phyloP scores from a whole-genome alignment of 2,113 vertebrate genomes.

The Cromileptes altivelis region DNA sequence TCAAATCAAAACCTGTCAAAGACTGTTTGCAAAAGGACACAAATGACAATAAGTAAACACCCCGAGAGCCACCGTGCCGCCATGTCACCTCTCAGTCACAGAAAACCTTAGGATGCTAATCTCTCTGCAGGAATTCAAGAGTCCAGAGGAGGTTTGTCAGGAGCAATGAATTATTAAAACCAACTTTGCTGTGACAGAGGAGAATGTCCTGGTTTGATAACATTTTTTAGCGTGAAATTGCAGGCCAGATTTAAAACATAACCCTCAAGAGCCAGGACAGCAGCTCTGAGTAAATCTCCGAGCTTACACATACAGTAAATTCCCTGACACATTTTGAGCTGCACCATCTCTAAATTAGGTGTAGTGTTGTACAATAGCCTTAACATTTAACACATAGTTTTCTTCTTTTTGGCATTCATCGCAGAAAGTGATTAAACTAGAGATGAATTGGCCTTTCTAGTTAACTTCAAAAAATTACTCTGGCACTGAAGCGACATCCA shows the following conservation, averaged over 20 bases:
- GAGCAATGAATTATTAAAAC: constrained; percentile 73
- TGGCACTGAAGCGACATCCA: constrained; percentile 20
- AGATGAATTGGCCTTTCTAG: not conserved
- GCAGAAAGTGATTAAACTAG: constrained; percentile 7
- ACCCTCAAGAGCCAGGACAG: constrained; percentile 1
- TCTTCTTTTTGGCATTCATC: constrained; percentile 1
- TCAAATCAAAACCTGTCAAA: constrained; percentile 69
- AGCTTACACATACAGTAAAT: not conserved
- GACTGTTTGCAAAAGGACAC: constrained; percentile 67
- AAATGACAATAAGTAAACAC: constrained; percentile 72
- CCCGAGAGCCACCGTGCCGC: constrained; percentile 5
- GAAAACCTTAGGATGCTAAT: constrained; percentile 52
- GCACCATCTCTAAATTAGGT: not conserved
- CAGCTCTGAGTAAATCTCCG: constrained; percentile 22
- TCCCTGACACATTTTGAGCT: not conserved
- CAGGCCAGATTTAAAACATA: constrained; percentile 42
- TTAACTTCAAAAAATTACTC: constrained; percentile 18
- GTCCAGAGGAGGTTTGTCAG: constrained; percentile 51
- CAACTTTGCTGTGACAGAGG: constrained; percentile 51
- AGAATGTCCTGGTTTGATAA: constrained; percentile 55
- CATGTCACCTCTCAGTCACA: constrained; percentile 24
- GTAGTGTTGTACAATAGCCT: not conserved
- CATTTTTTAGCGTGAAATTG: constrained; percentile 48
- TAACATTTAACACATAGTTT: not conserved
- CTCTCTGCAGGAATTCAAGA: constrained; percentile 33